phyloP scores from a whole-genome alignment of 2,797 vertebrate species.

The Psittacula derbiana region DNA sequence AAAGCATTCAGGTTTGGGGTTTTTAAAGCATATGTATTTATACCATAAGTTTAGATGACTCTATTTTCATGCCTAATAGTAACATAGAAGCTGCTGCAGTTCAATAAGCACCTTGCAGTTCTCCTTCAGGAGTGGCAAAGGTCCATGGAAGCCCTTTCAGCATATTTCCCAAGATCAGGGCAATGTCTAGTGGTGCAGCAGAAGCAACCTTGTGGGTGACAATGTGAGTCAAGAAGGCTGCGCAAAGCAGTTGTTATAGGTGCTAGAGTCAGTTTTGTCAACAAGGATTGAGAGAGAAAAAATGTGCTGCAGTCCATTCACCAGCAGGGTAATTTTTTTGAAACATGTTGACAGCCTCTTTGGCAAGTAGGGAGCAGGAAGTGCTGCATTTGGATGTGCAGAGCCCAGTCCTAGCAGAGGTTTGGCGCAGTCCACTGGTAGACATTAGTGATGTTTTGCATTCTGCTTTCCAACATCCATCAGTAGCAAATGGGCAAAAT shows the following conservation, averaged over 20 bases:
- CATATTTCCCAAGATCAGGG: too few relatives aligned
- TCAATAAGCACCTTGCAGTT: neutral
- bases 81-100: neutral
- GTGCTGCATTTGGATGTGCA: accelerated
- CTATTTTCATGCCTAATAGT: neutral
- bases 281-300: neutral
- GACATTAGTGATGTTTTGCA: neutral
- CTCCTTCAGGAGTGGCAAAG: neutral
- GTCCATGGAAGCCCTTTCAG: accelerated
- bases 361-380: neutral
- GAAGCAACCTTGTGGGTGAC: neutral
- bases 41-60: neutral
- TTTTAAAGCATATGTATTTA: neutral
- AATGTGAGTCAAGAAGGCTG: neutral
- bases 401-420: neutral
- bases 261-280: neutral
- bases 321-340: neutral
- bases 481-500: neutral
- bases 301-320: neutral
- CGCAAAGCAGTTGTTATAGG: neutral
- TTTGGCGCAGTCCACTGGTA: neutral
- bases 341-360: neutral
- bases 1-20: neutral
- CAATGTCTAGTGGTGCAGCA: neutral
- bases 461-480: neutral